Evolutionary conservation across 1,140 invertebrate species (phyloP), one percentile per base, ranked within the genome.

Genomic region (Lepidurus couesii): DNA sequence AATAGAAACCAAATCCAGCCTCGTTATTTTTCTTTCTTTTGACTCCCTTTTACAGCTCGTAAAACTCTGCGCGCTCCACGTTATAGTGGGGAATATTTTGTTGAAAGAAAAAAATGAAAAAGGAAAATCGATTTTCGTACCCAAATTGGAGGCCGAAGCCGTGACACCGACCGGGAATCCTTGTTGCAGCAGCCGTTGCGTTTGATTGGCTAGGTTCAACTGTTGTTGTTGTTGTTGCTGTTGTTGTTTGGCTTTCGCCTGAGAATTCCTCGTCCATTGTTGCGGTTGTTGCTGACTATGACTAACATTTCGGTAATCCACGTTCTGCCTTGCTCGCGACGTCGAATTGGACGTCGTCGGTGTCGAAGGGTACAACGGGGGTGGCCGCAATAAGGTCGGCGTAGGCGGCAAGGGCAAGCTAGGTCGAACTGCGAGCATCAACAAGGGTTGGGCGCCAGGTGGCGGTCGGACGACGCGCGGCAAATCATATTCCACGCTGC

Each of bases 401-500:
- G 76, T 77, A 26, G 76, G 21, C 44, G 65, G 24, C 24, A 65
- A 65, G 24, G 73, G 44, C 11, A 79, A 42, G 21, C 44, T 75
- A 75, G 75, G 44, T 9, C 73, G 78, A 7, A 74, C 74, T 13
- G 78, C 78, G 11, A 79, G 42, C 65, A 77, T 78, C 53, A 80
- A 76, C 26, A 80, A 74, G 21, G 79, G 79, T 74, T 80, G 21
- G 80, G 90, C 90, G 43, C 91, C 91, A 81, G 90, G 90, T 80
- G 92, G 92, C 79, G 92, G 92, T 84, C 92, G 92, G 44, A 92
- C 91, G 84, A 92, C 90, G 82, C 92, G 92, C 78, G 92, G 92
- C 82, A 93, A 86, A 86, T 93, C 92, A 87, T 93, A 93, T 85
- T 93, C 92, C 79, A 93, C 92, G 86, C 91, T 93, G 86, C 92